Evolutionary conservation across 2,113 vertebrate genomes (phyloP), one percentile per base, ranked within the genome.

Genomic region (Cynopterus brachyotis): DNA sequence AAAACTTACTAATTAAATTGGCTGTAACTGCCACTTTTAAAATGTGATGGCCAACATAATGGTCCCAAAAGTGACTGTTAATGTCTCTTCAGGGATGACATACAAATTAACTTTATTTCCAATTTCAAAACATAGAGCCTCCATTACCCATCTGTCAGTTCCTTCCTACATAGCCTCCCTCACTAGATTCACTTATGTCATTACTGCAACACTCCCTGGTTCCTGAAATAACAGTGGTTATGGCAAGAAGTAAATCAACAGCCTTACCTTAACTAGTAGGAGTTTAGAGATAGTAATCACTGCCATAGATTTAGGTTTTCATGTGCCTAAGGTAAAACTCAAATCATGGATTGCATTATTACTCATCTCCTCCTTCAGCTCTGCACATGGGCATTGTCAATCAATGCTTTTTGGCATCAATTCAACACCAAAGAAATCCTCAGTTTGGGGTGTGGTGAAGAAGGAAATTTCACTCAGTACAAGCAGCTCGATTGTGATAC

Each of bases 1-100:
- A 93, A 97, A 96, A 94, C 89, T 84, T 84, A 73, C 93, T 95
- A 93, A 97, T 97, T 97, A 96, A 95, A 95, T 92, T 95, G 91
- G 92, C 96, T 89, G 30, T 79, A 95, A 93, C 91, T 89, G 91
- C 89, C 82, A 87, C 69, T 35, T 89, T 75, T 93, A 91, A 95
- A 96, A 82, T 83, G 78, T 89, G 73, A 96, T 91, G 91, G 89
- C 84, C 92, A 93, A 91, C 47, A 69, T 93, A 96, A 98, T 86
- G 95, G 97, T 87, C 88, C 88, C 24, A 47, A 84, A 97, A 97
- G 66, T 72, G 91, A 90, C 86, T 42, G 66, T 53, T 95, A 89
- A 93, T 78, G 42, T 89, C 76, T 94, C 62, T 94, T 96, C 88
- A 60, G 40, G 78, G 67, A 94, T 16, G 60, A 89, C 59, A 64